Percentiles rank a stretch among this genome's conserved stretches.
These are phyloP conservation scores for Eulithis prunata DNA, from an alignment of 2,888 invertebrate species.

Conservation along the genomic window DNA sequence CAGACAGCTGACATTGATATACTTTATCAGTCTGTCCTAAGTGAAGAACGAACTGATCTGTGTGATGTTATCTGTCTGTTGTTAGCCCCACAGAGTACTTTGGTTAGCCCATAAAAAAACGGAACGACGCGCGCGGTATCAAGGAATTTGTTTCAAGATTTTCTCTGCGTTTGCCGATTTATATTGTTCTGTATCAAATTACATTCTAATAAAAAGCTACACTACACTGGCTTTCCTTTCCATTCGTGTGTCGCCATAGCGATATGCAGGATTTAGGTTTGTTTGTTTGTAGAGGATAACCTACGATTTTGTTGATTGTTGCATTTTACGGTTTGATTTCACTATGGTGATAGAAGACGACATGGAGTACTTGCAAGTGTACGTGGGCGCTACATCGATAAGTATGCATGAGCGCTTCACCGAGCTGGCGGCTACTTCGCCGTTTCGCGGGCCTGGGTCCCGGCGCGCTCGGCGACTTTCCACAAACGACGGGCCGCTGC, in stretches of 20 bases:
- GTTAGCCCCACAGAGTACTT: too few species aligned
- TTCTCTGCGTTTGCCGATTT: too few species aligned
- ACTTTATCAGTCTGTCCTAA: too few species aligned
- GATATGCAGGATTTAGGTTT: background rate
- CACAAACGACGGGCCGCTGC: constrained; percentile 22
- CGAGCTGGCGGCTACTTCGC: constrained; percentile 46
- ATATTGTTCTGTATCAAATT: too few species aligned
- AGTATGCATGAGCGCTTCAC: constrained; percentile 69
- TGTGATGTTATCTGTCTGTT: too few species aligned
- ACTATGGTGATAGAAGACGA: constrained; percentile 55
- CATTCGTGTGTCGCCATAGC: background rate
- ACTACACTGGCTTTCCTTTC: too few species aligned
- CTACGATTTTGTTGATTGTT: constrained; percentile 5
- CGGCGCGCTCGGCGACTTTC: constrained; percentile 21
- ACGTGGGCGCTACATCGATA: constrained; percentile 71
- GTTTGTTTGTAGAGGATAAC: constrained; percentile 7
- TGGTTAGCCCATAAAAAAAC: too few species aligned
- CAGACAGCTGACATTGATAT: too few species aligned
- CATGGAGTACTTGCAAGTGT: constrained; percentile 71
- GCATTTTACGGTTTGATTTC: constrained; percentile 17
- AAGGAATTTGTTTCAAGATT: too few species aligned
- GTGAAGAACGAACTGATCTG: too few species aligned
- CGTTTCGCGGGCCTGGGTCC: constrained; percentile 31
- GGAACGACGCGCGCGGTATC: too few species aligned
- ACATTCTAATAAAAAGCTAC: too few species aligned